Evolutionary conservation across 2,797 vertebrate genomes (phyloP).

Genomic region (Cottoperca gobio): DNA sequence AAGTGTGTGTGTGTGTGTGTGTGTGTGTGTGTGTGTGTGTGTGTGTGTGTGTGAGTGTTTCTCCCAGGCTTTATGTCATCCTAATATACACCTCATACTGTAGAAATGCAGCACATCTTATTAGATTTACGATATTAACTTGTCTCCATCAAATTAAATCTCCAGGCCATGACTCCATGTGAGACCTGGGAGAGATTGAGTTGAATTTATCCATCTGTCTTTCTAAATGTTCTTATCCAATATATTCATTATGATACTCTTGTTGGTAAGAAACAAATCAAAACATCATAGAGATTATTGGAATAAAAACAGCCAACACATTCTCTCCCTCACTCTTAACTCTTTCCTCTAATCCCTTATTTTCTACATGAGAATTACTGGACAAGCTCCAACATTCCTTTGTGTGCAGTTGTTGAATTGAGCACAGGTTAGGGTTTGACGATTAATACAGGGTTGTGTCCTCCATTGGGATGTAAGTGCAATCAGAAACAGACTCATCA

Average conservation of each 20-base stretch:
- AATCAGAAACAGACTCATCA: background rate
- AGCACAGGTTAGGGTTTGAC: background rate
- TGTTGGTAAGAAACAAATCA: background rate
- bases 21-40: background rate
- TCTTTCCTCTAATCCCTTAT: conserved; percentile 31
- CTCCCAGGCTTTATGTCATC: conserved; percentile 12
- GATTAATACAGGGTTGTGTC: background rate
- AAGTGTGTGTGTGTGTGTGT: conserved; percentile 14
- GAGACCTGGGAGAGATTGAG: background rate
- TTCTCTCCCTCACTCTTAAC: background rate
- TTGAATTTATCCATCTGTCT: background rate
- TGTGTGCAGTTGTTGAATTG: background rate
- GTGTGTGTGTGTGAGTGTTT: background rate
- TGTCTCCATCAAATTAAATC: conserved; percentile 8
- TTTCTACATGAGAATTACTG: conserved; percentile 43
- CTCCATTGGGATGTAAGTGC: background rate
- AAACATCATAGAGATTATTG: conserved; percentile 2
- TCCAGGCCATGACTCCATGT: background rate
- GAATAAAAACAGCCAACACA: background rate
- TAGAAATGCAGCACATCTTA: conserved; percentile 1
- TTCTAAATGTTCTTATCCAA: background rate
- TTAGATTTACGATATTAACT: conserved; percentile 22
- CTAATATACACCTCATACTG: conserved; percentile 7
- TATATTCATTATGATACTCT: background rate
- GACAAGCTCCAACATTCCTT: conserved; percentile 23